Evolutionary conservation across 2,888 invertebrate species (phyloP), one percentile per base, ranked within the genome.

Genomic region (Perizoma flavofasciatum): DNA sequence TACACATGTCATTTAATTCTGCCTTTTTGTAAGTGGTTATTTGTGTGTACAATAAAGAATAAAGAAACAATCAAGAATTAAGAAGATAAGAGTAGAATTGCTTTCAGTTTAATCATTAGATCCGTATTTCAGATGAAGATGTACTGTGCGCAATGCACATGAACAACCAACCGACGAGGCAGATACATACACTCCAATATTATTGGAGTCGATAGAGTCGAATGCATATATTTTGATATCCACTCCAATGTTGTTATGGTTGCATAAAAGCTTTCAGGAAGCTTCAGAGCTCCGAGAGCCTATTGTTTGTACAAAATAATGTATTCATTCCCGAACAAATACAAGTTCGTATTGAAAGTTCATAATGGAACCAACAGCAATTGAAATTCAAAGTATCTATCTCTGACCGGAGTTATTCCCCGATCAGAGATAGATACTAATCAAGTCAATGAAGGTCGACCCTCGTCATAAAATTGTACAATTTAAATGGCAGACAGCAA

Each of bases 391-490:
- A 68, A 75, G 66, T 64, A 69, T 22, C 22, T 64, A 69, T 22
- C 22, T 2, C 22, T 22, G 22, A 22, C 22, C 22, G 22, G 22
- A 22, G 3, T 74, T 74, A 72, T 71, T 70, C 69, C 66, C 61
- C 63, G 59, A 22, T 54, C 55, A 55, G 57, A 55, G 66, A 73
- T 64, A 74, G 67, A 73, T 74, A 77, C 71, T 74, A 79, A 78
- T 78, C 74, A 78, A 73, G 71, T 68, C 73, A 75, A 78, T 75
- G 73, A 74, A 73, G 73, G 73, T 73, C 75, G 71, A 74, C 75
- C 81, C 80, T 77, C 77, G 76, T 81, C 80, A 81, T 78, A 81
- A 83, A 80, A 82, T 77, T 78, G 76, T 81, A 81, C 78, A 77
- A 77, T 83, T 83, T 81, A 79, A 84, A 83, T 78, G 78, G 75